Evolutionary conservation across 2,888 invertebrate genomes (phyloP).

Genomic region (Sisyra terminalis): DNA sequence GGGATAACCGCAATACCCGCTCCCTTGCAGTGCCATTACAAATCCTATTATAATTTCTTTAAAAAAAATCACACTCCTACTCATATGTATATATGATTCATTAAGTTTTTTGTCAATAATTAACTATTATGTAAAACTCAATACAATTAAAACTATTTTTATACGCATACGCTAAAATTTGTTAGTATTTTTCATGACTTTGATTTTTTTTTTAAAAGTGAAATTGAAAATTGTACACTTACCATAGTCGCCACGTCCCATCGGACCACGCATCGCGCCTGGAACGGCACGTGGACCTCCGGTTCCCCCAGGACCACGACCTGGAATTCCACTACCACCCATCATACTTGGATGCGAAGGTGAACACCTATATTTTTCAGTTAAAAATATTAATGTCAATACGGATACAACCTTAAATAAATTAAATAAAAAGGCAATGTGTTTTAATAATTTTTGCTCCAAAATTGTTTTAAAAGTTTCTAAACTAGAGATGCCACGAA

Average conservation of each 20-base stretch:
- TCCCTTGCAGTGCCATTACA: conserved; percentile 11
- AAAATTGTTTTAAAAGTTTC: too few relatives aligned
- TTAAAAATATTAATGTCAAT: too few relatives aligned
- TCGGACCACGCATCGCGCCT: conserved; percentile 45
- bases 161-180: not conserved
- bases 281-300: conserved; percentile 30
- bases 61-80: too few relatives aligned
- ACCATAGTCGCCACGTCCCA: conserved; percentile 84
- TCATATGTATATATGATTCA: too few relatives aligned
- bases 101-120: too few relatives aligned
- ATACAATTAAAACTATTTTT: too few relatives aligned
- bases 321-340: conserved; percentile 43
- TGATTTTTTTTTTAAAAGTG: not conserved
- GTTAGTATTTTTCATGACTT: not conserved
- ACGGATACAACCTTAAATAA: not conserved
- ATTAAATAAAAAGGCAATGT: not conserved
- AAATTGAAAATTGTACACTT: conserved; percentile 30
- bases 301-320: conserved; percentile 32
- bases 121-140: too few relatives aligned
- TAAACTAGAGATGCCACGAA: too few relatives aligned
- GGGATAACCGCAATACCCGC: conserved; percentile 6
- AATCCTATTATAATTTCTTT: not conserved
- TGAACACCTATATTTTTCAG: conserved; percentile 46
- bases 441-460: too few relatives aligned
- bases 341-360: conserved; percentile 61